Evolutionary conservation across 2,797 vertebrate genomes (phyloP).

Genomic region (Pseudochirops corinnae): DNA sequence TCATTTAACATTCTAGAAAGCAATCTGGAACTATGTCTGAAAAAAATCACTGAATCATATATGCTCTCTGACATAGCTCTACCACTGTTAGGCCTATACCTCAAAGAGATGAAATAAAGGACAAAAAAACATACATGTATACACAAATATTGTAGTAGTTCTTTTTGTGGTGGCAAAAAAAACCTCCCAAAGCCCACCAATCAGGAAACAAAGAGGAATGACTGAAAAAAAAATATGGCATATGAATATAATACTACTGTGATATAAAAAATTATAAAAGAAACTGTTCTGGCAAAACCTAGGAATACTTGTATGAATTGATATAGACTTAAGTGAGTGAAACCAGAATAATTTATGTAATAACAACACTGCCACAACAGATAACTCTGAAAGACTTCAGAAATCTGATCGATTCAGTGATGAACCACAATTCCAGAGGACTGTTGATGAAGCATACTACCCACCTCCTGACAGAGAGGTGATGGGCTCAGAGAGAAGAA

Average conservation of each 20-base stretch:
- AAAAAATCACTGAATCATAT: neutral
- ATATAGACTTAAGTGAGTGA: neutral
- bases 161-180: neutral
- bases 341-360: neutral
- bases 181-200: neutral
- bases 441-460: neutral
- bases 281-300: neutral
- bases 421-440: neutral
- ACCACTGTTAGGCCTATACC: neutral
- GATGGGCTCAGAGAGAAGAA: neutral
- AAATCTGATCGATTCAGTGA: neutral
- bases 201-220: neutral
- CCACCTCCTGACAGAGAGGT: neutral
- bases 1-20: neutral
- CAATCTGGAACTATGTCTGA: neutral
- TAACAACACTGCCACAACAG: neutral
- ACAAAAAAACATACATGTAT: neutral
- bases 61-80: neutral
- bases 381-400: neutral
- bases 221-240: neutral
- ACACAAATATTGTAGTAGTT: neutral
- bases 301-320: neutral
- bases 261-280: neutral
- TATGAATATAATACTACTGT: neutral
- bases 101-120: neutral